Base-by-base conservation (phyloP, 2,888 invertebrate species). In the Cancer borealis region DNA sequence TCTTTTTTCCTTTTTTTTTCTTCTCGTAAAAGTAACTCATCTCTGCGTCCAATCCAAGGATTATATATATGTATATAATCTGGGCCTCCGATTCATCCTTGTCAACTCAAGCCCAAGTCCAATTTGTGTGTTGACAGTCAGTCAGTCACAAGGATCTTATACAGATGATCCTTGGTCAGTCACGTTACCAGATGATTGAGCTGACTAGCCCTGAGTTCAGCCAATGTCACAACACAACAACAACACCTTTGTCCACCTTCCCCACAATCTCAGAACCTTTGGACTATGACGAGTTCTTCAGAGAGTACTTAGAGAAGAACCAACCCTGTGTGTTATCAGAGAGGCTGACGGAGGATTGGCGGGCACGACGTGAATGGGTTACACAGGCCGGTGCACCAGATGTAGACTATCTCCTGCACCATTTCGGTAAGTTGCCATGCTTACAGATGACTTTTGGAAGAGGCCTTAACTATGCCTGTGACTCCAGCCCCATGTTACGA, bases 211-310 rank as follows among this genome's bases (percentile, higher is more conserved):
- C 84, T 14, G 91, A 92, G 46, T 46, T 5, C 14, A 66, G 49
- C 84, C 89, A 21, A 30, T 60, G 45, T 46, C 39, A 88, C 4
- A 5, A 73, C 26, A 47, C 91, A n/a, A n/a, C 26, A 54, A n/a
- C 39, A 46, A n/a, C 73, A 4, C 45, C 92, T 21, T 10, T 8
- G 21, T 30, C 88, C 26, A n/a, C 93, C 12, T 93, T 95, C 14
- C 95, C 95, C 14, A 89, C 88, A 0, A 49, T 95, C 17, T 14
- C 54, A 45, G 91, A 91, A 10, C 73, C 91, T 14, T 30, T 95
- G 54, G 39, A 87, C 0, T 95, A 95, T 26, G 94, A 95, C n/a
- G 47, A 91, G n/a, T 95, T 95, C 92, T 95, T 94, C 88, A 92
- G 94, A n/a, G 91, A 93, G 26, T 94, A 47, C 79, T 26, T 95